Conservation (phyloP, 2,113 vertebrate genomes). For the Cynoglossus semilaevis region DNA sequence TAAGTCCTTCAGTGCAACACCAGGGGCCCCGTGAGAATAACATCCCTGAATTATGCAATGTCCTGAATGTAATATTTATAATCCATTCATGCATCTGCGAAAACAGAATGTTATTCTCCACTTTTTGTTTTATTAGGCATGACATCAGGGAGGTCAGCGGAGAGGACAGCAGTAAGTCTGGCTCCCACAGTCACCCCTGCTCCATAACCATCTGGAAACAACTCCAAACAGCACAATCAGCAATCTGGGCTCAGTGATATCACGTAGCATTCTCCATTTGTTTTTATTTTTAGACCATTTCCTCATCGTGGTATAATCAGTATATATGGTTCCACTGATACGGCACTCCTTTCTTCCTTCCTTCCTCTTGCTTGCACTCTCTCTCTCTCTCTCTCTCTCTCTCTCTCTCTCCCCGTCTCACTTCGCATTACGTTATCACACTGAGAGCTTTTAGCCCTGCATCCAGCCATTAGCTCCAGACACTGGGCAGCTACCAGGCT, state of each 20-base stretch:
- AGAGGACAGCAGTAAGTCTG: slow-evolving; percentile 50
- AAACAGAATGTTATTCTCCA: slow-evolving; percentile 24
- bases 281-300: slow-evolving; percentile 76
- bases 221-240: slow-evolving; percentile 55
- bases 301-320: slow-evolving; percentile 69
- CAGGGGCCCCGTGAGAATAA: neutral
- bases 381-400: slow-evolving; percentile 12
- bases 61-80: slow-evolving; percentile 15
- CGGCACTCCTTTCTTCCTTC: slow-evolving; percentile 16
- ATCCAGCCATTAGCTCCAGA: slow-evolving; percentile 68
- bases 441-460: slow-evolving; percentile 69
- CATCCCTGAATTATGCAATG: slow-evolving; percentile 1
- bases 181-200: slow-evolving; percentile 36
- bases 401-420: slow-evolving; percentile 18
- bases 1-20: neutral
- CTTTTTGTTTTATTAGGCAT: slow-evolving; percentile 39
- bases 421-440: slow-evolving; percentile 72
- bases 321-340: slow-evolving; percentile 58
- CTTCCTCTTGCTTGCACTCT: slow-evolving; percentile 9
- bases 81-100: slow-evolving; percentile 19
- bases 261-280: slow-evolving; percentile 64
- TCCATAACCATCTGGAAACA: slow-evolving; percentile 55
- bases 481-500: slow-evolving; percentile 44
- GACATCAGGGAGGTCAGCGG: slow-evolving; percentile 50
- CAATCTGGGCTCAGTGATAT: slow-evolving; percentile 62